A percentile compares a stretch with the other conserved stretches of the same genome.
Evolutionary conservation across 2,888 invertebrate species (phyloP).

Genomic region (Cephus pygmeus): DNA sequence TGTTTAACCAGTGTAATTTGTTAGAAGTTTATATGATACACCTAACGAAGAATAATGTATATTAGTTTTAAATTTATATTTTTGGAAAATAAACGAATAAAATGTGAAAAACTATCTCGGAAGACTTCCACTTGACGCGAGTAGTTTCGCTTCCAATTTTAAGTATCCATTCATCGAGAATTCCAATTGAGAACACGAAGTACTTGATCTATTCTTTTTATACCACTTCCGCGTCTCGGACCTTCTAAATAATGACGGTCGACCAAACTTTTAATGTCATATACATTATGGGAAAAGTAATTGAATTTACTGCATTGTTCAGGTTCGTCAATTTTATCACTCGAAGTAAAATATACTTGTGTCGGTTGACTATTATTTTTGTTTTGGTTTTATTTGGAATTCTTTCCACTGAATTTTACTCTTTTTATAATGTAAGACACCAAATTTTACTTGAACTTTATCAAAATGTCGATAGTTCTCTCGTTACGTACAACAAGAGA

Average conservation of each 20-base stretch:
- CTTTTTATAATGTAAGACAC: background rate
- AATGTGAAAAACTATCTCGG: conserved; percentile 18
- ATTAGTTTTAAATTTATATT: conserved; percentile 60
- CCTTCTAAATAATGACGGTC: background rate
- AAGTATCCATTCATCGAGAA: conserved; percentile 12
- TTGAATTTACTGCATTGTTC: background rate
- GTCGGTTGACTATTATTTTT: background rate
- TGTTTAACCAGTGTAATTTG: conserved; percentile 7
- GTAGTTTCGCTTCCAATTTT: conserved; percentile 11
- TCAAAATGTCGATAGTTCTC: background rate
- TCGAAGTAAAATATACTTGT: background rate
- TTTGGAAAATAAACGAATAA: conserved; percentile 51
- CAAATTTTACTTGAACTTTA: background rate
- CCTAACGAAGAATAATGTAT: conserved; percentile 37
- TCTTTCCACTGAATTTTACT: background rate
- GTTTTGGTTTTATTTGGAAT: background rate
- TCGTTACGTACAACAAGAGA: background rate
- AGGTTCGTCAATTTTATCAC: background rate
- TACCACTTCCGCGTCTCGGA: conserved; percentile 7
- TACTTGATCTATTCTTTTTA: conserved; percentile 4
- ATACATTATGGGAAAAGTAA: background rate
- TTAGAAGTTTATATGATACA: conserved; percentile 18
- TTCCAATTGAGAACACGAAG: background rate
- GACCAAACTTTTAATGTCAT: background rate
- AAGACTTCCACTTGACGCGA: conserved; percentile 23